These are phyloP conservation scores for Molossus alvarezi DNA, from an alignment of 2,797 vertebrate genomes.

Conservation along the genomic window DNA sequence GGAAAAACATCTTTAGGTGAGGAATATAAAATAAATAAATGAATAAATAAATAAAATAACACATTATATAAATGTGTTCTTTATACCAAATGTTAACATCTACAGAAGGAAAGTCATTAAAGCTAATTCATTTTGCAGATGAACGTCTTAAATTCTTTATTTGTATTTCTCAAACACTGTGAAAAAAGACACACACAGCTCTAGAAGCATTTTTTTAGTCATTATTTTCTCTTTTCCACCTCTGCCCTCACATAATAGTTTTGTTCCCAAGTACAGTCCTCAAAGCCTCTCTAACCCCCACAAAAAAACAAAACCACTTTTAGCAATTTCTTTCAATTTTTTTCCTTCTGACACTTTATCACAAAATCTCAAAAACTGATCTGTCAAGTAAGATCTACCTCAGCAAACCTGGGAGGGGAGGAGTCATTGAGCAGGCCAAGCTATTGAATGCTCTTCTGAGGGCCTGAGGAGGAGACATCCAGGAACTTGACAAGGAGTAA, in stretches of 20 bases:
- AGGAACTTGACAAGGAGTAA: neutral
- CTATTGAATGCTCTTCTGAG: neutral
- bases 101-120: neutral
- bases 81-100: neutral
- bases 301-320: neutral
- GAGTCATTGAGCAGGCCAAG: neutral
- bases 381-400: neutral
- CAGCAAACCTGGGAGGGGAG: neutral
- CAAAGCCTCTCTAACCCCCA: neutral
- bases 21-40: too few relatives aligned
- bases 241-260: neutral
- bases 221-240: neutral
- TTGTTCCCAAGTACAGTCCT: neutral
- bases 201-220: neutral
- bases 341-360: neutral
- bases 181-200: neutral
- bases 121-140: constrained; percentile 1
- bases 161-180: neutral
- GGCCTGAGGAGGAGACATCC: neutral
- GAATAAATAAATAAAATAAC: neutral
- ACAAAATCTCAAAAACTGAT: constrained; percentile 24
- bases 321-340: neutral
- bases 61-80: neutral
- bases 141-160: neutral
- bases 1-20: too few relatives aligned